Evolutionary conservation across 2,113 vertebrate genomes (phyloP).

Genomic region (Indicator indicator): DNA sequence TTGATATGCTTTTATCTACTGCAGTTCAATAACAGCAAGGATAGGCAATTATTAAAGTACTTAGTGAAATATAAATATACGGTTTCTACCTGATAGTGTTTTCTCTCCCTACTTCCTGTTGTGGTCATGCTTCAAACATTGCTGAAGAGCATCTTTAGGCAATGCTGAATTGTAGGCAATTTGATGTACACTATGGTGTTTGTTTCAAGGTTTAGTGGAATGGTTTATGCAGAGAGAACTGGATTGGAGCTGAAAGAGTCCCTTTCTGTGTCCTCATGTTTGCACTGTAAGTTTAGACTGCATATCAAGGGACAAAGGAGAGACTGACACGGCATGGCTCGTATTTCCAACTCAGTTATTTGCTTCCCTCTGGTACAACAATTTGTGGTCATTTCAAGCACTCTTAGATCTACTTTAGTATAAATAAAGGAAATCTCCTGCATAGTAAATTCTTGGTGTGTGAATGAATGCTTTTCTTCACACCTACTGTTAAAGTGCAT

Average conservation of each 20-base stretch:
- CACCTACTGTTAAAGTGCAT: not conserved
- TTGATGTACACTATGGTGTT: not conserved
- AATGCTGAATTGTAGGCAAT: not conserved
- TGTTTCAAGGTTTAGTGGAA: not conserved
- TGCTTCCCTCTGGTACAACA: not conserved
- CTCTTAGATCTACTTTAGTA: not conserved
- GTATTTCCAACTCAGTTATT: not conserved
- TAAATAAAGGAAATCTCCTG: not conserved
- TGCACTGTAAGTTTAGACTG: not conserved
- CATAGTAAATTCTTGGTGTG: not conserved
- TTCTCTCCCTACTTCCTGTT: not conserved
- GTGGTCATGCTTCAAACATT: not conserved
- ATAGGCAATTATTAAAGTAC: not conserved
- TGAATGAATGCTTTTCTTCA: not conserved
- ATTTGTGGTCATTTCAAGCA: not conserved
- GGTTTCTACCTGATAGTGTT: not conserved
- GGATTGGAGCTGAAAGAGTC: not conserved
- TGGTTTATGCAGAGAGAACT: not conserved
- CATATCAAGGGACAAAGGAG: not conserved
- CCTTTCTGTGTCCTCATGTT: not conserved
- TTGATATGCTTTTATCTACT: slow-evolving; percentile 39
- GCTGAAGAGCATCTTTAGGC: not conserved
- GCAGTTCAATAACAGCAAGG: not conserved
- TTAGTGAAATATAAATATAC: not conserved
- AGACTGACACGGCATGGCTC: not conserved